Conservation (phyloP, 64 coral and sea anemone genomes). For the Porites lutea region DNA sequence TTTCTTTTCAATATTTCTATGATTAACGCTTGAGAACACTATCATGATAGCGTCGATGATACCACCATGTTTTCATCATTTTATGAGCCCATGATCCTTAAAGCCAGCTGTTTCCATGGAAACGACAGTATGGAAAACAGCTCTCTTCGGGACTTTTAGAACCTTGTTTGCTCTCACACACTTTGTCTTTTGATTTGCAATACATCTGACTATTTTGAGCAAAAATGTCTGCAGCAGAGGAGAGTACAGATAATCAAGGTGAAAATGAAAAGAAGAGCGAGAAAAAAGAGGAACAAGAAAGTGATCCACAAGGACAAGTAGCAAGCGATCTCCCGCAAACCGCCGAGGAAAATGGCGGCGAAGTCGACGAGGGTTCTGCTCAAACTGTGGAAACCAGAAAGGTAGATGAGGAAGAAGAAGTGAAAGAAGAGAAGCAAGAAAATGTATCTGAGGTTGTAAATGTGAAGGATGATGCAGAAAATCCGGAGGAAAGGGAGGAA, state of each 20-base stretch:
- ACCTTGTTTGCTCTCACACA: too few relatives aligned
- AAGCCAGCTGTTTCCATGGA: conserved; percentile 50
- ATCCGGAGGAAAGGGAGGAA: neutral
- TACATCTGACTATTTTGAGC: neutral
- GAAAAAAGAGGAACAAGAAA: neutral
- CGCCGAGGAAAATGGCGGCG: neutral
- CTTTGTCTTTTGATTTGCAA: neutral
- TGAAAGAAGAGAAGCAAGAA: conserved; percentile 2
- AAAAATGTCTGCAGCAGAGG: conserved; percentile 6
- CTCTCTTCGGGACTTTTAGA: too few relatives aligned
- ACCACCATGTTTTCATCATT: neutral
- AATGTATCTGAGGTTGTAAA: neutral
- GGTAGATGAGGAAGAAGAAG: conserved; percentile 16
- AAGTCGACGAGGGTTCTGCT: conserved; percentile 30
- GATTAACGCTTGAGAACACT: too few relatives aligned
- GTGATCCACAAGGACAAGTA: neutral
- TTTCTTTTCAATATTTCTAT: neutral
- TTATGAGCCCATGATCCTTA: conserved; percentile 13
- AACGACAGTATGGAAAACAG: neutral
- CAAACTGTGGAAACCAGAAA: conserved; percentile 1
- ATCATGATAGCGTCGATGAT: too few relatives aligned
- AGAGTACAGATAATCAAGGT: neutral
- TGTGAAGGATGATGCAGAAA: neutral
- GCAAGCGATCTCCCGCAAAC: neutral
- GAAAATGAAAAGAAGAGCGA: neutral